Percentiles rank a stretch among this genome's conserved stretches.
Conservation (phyloP, 64 coral and sea anemone genomes). For the Stylophora pistillata region DNA sequence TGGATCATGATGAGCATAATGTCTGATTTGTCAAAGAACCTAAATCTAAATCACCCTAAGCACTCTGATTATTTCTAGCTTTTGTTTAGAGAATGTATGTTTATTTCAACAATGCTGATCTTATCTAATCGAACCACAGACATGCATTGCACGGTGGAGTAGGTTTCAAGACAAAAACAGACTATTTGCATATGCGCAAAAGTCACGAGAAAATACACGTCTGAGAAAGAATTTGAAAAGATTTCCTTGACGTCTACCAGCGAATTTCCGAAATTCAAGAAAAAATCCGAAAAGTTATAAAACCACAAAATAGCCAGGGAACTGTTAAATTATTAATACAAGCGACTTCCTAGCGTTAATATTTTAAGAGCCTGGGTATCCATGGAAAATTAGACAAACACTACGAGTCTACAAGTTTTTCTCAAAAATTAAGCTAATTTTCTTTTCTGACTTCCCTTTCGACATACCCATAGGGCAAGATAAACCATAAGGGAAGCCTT, state of each 20-base stretch:
- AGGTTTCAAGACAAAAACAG: neutral
- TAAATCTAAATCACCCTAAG: too few species aligned
- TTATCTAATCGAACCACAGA: neutral
- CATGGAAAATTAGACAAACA: constrained; percentile 13
- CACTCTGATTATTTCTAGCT: neutral
- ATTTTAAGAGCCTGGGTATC: constrained; percentile 1
- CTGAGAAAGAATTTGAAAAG: neutral
- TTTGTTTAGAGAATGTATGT: neutral
- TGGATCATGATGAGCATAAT: too few species aligned
- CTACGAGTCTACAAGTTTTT: neutral
- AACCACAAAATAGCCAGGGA: too few species aligned
- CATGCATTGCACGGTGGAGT: neutral
- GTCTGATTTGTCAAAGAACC: too few species aligned
- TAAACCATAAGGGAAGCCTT: neutral
- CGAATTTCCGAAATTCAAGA: too few species aligned
- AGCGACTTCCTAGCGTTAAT: neutral
- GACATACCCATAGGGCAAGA: neutral
- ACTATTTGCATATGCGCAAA: neutral
- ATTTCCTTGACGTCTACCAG: neutral
- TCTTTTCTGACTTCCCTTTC: neutral
- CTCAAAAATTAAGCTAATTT: neutral
- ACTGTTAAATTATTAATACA: neutral
- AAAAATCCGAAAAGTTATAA: too few species aligned
- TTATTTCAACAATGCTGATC: neutral
- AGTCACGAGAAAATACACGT: neutral